These are phyloP conservation scores for Hipposideros armiger DNA, from an alignment of 2,113 vertebrate species.

Conservation along the genomic window DNA sequence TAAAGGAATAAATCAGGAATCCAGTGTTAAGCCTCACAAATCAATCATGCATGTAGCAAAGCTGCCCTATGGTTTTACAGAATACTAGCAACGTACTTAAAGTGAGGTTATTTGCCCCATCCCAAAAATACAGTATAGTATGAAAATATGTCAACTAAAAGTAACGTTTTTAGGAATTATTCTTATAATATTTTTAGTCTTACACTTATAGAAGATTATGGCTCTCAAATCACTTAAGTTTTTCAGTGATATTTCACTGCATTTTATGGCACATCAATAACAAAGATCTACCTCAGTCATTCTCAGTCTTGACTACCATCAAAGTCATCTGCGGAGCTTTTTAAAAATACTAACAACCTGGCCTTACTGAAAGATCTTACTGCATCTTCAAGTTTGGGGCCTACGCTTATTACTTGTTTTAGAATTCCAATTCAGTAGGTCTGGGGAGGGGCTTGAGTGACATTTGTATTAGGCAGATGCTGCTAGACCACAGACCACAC, in stretches of 20 bases:
- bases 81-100: not conserved
- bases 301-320: not conserved
- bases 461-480: not conserved
- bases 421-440: not conserved
- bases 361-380: not conserved
- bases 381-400: not conserved
- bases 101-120: not conserved
- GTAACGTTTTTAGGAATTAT: not conserved
- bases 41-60: not conserved
- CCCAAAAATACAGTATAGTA: not conserved
- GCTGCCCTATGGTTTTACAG: not conserved
- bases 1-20: constrained; percentile 3
- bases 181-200: not conserved
- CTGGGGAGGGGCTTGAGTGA: not conserved
- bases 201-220: not conserved
- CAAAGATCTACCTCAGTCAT: not conserved
- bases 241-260: not conserved
- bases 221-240: not conserved
- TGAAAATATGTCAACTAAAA: constrained; percentile 30
- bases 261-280: not conserved
- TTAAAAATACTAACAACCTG: not conserved
- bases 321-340: not conserved
- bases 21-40: not conserved
- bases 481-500: not conserved
- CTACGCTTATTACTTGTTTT: not conserved